Evolutionary conservation across 1,140 invertebrate genomes (phyloP).

Genomic region (Ephestia elutella): DNA sequence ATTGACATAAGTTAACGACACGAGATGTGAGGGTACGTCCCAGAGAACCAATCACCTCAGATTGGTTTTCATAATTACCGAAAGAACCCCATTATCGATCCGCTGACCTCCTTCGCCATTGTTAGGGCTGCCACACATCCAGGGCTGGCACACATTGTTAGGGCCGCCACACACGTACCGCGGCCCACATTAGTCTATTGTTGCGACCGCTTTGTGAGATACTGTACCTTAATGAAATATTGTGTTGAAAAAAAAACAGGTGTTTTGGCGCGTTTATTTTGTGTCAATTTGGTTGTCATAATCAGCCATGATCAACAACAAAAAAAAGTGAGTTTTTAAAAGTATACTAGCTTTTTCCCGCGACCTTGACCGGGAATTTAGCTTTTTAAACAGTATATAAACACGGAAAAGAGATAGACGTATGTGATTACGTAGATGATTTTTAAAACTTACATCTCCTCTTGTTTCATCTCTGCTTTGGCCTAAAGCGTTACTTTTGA

Average conservation of each 20-base stretch:
- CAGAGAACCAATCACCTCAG: not conserved
- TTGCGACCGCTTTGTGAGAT: not conserved
- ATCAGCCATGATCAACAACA: no score
- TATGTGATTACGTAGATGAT: no score
- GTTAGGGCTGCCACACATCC: slow-evolving; percentile 2
- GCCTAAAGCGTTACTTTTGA: no score
- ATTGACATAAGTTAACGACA: not conserved
- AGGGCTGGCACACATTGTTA: not conserved
- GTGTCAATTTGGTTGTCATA: no score
- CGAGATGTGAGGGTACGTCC: not conserved
- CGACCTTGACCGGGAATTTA: no score
- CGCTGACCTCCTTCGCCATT: not conserved
- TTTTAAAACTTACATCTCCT: no score
- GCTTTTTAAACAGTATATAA: no score
- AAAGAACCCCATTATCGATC: not conserved
- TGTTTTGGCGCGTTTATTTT: not conserved
- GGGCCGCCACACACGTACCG: not conserved
- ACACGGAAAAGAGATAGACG: no score
- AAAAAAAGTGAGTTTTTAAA: no score
- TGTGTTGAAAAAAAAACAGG: not conserved
- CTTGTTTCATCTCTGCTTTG: no score
- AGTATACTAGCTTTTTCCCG: no score
- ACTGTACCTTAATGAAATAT: not conserved
- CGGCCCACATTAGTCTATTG: not conserved
- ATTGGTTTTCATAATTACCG: slow-evolving; percentile 2